Evolutionary conservation across 2,797 vertebrate genomes (phyloP), one percentile per base, ranked within the genome.

Genomic region (Lycodopsis pacificus): DNA sequence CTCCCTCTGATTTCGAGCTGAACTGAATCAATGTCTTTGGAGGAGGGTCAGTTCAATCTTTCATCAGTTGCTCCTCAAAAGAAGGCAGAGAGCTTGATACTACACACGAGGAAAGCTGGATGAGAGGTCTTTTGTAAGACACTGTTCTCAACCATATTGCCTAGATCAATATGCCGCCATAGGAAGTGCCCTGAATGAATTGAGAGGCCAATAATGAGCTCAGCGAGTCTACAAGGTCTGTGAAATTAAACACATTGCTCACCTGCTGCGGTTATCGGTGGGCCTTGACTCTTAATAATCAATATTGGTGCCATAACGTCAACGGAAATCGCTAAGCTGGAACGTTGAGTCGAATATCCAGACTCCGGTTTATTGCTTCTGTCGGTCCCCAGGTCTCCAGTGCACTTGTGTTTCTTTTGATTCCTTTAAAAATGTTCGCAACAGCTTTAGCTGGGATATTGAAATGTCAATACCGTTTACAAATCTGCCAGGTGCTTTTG

Each of bases 221-320:
- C 63, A 56, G 79, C 3, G 58, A 82, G 80, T 86, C 83, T 87
- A 92, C 81, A 87, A 83, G 91, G 81, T 48, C 87, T 64, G 62
- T 79, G 79, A 92, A 93, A 95, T 94, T 89, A 94, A 93, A 93
- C 85, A 64, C 91, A 93, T 94, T 89, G 89, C 92, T 93, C 92
- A 92, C 92, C 87, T 88, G 82, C 85, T 75, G 85, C 87, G 76
- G 81, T 86, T 85, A 79, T 81, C 72, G 25, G 78, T 76, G 65
- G 77, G 84, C 82, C 51, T 86, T 57, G 81, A 81, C 67, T 86
- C 75, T 65, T 59, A 62, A 88, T 83, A 86, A 92, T 93, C 86
- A 54, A 91, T 91, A 86, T 88, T 27, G 25, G 53, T 1, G 7
- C 30, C 58, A 59, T 59, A 76, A 85, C 54, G 34, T 82, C 82